These are phyloP conservation scores for Lasioglossum calceatum DNA, from an alignment of 2,888 invertebrate species.

Conservation along the genomic window DNA sequence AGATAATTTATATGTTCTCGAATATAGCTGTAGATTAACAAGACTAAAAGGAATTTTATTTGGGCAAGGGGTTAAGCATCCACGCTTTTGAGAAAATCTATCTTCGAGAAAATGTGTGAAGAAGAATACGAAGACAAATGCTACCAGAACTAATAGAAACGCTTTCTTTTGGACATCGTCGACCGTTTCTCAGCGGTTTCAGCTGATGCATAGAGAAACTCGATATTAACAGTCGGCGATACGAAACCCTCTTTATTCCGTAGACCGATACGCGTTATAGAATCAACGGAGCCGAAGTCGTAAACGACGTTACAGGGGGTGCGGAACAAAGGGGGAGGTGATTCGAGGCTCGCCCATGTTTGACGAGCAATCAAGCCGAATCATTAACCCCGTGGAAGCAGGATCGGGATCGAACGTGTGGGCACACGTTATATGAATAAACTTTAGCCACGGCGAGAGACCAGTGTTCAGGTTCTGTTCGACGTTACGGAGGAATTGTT, in stretches of 20 bases:
- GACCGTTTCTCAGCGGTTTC: background rate
- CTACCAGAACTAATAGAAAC: background rate
- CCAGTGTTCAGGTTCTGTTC: constrained; percentile 24
- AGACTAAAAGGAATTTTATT: too few relatives aligned
- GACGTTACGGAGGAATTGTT: constrained; percentile 56
- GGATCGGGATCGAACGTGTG: constrained; percentile 69
- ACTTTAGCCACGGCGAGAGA: constrained; percentile 32
- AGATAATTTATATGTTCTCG: too few relatives aligned
- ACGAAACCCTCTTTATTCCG: constrained; percentile 40
- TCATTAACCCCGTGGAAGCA: constrained; percentile 81
- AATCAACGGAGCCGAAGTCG: constrained; percentile 54
- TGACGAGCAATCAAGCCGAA: constrained; percentile 84
- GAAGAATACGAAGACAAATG: background rate
- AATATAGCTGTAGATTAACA: too few relatives aligned
- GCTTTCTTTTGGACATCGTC: background rate
- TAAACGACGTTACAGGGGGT: constrained; percentile 60
- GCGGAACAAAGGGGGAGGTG: constrained; percentile 56
- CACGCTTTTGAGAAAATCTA: too few relatives aligned
- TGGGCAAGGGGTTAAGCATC: too few relatives aligned
- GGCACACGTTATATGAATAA: constrained; percentile 69
- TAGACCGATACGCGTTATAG: constrained; percentile 55
- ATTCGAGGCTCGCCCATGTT: constrained; percentile 82
- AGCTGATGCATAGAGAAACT: background rate
- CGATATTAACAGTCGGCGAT: constrained; percentile 39
- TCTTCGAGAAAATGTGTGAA: background rate